Evolutionary conservation across 2,113 vertebrate genomes (phyloP).

Genomic region (Oryzias melastigma): DNA sequence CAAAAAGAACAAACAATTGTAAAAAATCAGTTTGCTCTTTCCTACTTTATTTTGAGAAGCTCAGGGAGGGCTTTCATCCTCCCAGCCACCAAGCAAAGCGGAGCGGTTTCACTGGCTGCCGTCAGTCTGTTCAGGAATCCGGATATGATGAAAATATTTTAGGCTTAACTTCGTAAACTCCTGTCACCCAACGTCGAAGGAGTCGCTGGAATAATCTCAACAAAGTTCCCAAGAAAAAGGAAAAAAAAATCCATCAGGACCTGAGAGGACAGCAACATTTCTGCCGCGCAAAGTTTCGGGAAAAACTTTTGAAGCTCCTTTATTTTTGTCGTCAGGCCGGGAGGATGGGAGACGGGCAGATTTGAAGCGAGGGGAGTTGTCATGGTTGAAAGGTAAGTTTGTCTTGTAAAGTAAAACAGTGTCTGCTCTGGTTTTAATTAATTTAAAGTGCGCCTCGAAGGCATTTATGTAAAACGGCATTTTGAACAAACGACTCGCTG

Average conservation of each 20-base stretch:
- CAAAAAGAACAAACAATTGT: too few relatives aligned
- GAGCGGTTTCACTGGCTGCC: constrained; percentile 38
- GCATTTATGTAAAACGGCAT: not conserved
- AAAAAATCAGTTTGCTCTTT: not conserved
- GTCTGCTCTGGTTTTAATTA: not conserved
- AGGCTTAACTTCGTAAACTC: constrained; percentile 48
- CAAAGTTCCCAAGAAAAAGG: constrained; percentile 3
- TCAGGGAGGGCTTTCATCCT: constrained; percentile 38
- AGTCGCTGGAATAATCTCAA: constrained; percentile 10
- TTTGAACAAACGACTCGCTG: constrained; percentile 13
- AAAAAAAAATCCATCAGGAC: constrained; percentile 22
- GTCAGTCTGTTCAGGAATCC: constrained; percentile 70
- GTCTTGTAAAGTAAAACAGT: constrained; percentile 9
- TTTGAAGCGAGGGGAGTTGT: constrained; percentile 65
- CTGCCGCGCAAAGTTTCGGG: not conserved
- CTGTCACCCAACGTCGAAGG: constrained; percentile 34
- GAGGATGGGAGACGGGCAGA: constrained; percentile 53
- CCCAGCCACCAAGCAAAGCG: constrained; percentile 49
- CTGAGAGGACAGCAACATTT: not conserved
- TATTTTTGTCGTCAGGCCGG: constrained; percentile 19
- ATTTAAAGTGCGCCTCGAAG: not conserved
- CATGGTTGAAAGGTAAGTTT: constrained; percentile 78
- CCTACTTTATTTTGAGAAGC: constrained; percentile 4
- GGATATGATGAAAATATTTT: constrained; percentile 86
- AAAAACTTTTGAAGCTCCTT: constrained; percentile 11